Evolutionary conservation across 2,888 invertebrate species (phyloP), one percentile per base, ranked within the genome.

Genomic region (Phymatocera aterrima): DNA sequence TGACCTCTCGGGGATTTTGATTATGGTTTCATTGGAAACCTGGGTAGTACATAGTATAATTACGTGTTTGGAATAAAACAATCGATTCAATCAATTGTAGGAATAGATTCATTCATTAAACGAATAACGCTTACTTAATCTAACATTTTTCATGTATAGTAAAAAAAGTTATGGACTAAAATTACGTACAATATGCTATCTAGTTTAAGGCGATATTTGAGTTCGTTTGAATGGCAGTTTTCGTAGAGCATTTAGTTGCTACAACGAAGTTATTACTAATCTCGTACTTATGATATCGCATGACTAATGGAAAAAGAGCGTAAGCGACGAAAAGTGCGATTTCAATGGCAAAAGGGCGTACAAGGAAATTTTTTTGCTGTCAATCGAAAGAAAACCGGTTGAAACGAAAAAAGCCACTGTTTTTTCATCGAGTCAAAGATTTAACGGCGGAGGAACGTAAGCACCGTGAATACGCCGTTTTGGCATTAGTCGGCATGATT

Each of bases 81-180:
- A 10, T 4, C 21, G 15, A 28, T n/a, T 46, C 8, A 28, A 28
- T 28, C 12, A 24, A n/a, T n/a, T n/a, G 21, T 65, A 43, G 10
- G 28, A 46, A 46, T 68, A 46, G 6, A 24, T 68, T 68, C 18
- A 46, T 68, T 68, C 28, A 43, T 43, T 64, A 5, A 64, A 37
- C 6, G 24, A 65, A 40, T 40, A 43, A 40, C 68, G 5, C 24
- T 46, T n/a, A n/a, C 43, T 68, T 68, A 68, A 46, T 43, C 43
- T 68, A 68, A 43, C 68, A 46, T 68, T 68, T 46, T n/a, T n/a
- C n/a, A n/a, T n/a, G n/a, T n/a, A n/a, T n/a, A 3, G 28, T 68
- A 68, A 4, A 46, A 68, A 68, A 68, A 21, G 12, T 64, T 18
- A 24, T n/a, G 24, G 61, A 4, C n/a, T 64, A 64, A 64, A 37